These are phyloP conservation scores for Crepidodera aurea DNA, from an alignment of 2,888 invertebrate genomes.

Conservation along the genomic window DNA sequence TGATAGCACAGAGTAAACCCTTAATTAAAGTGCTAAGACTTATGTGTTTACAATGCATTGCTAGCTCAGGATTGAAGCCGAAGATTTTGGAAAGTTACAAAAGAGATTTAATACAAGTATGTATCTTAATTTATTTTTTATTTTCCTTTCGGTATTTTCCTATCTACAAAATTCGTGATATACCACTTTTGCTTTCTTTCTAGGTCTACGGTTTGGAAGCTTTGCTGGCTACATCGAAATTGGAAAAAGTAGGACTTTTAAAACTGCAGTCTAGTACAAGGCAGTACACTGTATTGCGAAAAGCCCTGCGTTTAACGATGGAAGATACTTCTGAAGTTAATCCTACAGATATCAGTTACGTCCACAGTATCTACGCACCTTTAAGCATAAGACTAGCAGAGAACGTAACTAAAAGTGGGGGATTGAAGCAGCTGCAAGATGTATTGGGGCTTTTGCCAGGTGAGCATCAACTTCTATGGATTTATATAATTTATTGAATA, in stretches of 20 bases:
- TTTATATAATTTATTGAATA: neutral
- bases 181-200: constrained; percentile 10
- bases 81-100: constrained; percentile 79
- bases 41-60: constrained; percentile 91
- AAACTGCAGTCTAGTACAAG: constrained; percentile 76
- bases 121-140: constrained; percentile 2
- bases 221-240: constrained; percentile 80
- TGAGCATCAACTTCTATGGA: constrained; percentile 28
- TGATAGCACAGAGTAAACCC: constrained; percentile 85
- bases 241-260: constrained; percentile 87
- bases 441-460: constrained; percentile 83
- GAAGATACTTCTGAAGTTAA: constrained; percentile 87
- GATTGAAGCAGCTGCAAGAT: constrained; percentile 84
- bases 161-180: too few relatives aligned
- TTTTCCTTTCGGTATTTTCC: neutral
- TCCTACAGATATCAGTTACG: constrained; percentile 88
- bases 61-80: constrained; percentile 91
- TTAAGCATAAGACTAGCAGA: constrained; percentile 87
- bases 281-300: constrained; percentile 79
- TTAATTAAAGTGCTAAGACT: constrained; percentile 85
- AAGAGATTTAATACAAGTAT: constrained; percentile 66
- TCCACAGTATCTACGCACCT: constrained; percentile 94
- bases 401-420: constrained; percentile 77
- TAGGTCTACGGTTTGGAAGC: constrained; percentile 90
- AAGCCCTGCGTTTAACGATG: constrained; percentile 84